Evolutionary conservation across 2,113 vertebrate genomes (phyloP).

Genomic region (Prolemur simus): DNA sequence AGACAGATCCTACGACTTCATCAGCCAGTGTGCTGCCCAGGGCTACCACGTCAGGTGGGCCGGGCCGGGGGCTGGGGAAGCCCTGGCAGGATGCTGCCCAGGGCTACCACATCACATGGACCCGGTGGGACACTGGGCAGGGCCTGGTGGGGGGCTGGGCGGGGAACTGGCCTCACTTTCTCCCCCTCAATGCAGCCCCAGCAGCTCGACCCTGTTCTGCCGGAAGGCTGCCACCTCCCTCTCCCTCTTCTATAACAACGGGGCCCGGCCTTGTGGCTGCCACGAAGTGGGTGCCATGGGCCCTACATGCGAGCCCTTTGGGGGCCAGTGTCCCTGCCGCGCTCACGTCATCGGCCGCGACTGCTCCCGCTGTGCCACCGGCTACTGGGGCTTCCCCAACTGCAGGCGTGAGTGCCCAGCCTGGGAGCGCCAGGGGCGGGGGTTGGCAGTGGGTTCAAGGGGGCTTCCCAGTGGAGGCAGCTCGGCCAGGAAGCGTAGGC

Average conservation of each 20-base stretch:
- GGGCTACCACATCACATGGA: not conserved
- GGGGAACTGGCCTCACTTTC: not conserved
- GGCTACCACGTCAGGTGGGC: slow-evolving; percentile 94
- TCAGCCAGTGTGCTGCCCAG: slow-evolving; percentile 94
- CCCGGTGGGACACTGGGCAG: no score
- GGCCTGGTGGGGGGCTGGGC: not conserved
- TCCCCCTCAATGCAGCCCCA: slow-evolving; percentile 81
- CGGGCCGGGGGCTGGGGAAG: fast-evolving
- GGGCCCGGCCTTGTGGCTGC: slow-evolving; percentile 91
- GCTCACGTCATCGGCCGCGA: slow-evolving; percentile 94
- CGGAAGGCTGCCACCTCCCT: slow-evolving; percentile 88
- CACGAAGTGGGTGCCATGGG: slow-evolving; percentile 90
- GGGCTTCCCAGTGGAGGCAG: fast-evolving
- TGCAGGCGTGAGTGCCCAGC: slow-evolving; percentile 91
- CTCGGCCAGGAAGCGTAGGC: fast-evolving
- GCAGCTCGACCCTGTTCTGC: slow-evolving; percentile 89
- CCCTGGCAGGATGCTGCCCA: no score
- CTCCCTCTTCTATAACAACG: slow-evolving; percentile 96
- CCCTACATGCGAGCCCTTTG: slow-evolving; percentile 89
- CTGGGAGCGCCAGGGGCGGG: fast-evolving
- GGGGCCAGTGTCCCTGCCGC: slow-evolving; percentile 93
- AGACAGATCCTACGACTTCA: slow-evolving; percentile 97
- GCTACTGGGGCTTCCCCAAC: slow-evolving; percentile 96
- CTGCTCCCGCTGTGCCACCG: slow-evolving; percentile 95
- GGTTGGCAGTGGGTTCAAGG: fast-evolving